These are phyloP conservation scores for Ranitomeya variabilis DNA, from an alignment of 2,113 vertebrate genomes.

Conservation along the genomic window DNA sequence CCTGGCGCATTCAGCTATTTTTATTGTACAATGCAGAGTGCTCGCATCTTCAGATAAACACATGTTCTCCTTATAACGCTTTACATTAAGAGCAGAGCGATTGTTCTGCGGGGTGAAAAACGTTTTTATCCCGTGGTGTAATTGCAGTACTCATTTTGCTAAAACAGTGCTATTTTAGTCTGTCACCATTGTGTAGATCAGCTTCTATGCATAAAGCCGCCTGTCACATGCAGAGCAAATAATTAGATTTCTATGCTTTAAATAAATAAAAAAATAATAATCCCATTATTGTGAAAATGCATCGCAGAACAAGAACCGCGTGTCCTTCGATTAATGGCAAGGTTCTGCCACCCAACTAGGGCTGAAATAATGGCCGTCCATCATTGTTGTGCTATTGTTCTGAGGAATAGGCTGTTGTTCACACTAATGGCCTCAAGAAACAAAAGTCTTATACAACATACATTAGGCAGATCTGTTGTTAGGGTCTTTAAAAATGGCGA, in stretches of 20 bases:
- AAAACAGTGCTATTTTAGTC: slow-evolving; percentile 54
- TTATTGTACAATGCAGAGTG: slow-evolving; percentile 8
- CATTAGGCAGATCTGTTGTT: not conserved
- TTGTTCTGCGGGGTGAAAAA: slow-evolving; percentile 31
- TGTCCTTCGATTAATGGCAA: not conserved
- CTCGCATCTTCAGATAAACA: slow-evolving; percentile 20
- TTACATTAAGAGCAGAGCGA: slow-evolving; percentile 27
- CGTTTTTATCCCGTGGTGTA: slow-evolving; percentile 50
- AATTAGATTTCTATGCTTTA: slow-evolving; percentile 38
- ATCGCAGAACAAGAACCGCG: not conserved
- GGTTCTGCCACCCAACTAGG: not conserved
- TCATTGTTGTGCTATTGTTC: slow-evolving; percentile 4
- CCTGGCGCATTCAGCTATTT: not conserved
- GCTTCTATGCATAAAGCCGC: slow-evolving; percentile 47
- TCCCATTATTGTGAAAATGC: slow-evolving; percentile 14
- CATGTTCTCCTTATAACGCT: slow-evolving; percentile 25
- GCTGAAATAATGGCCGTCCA: not conserved
- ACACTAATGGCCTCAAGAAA: not conserved
- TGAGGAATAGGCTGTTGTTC: not conserved
- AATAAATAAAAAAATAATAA: slow-evolving; percentile 9
- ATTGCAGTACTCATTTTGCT: slow-evolving; percentile 52
- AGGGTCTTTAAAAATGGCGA: not conserved
- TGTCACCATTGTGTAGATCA: slow-evolving; percentile 26
- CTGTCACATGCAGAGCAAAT: slow-evolving; percentile 37
- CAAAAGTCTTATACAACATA: not conserved